phyloP scores from a whole-genome alignment of 2,113 vertebrate genomes.

The Ammodytes marinus region DNA sequence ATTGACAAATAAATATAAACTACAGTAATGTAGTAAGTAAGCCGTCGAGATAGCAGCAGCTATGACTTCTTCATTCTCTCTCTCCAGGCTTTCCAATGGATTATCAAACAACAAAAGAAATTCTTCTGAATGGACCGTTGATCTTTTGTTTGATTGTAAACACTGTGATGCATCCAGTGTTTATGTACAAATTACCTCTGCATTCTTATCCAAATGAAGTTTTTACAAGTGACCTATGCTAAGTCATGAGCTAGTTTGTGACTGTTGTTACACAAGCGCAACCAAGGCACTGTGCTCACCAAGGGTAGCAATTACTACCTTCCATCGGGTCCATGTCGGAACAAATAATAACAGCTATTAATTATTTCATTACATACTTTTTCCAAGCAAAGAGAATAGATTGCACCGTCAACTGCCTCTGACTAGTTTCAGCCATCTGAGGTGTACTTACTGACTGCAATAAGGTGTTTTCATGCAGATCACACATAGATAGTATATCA shows the following conservation, averaged over 20 bases:
- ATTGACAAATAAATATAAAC: not conserved
- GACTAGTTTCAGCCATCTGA: not conserved
- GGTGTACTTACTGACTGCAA: not conserved
- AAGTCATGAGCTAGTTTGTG: not conserved
- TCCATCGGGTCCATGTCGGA: not conserved
- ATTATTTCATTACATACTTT: not conserved
- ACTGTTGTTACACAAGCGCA: not conserved
- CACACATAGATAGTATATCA: too few relatives aligned
- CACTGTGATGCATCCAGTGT: not conserved
- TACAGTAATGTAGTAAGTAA: not conserved
- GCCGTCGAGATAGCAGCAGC: not conserved
- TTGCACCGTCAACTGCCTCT: not conserved
- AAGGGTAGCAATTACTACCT: not conserved
- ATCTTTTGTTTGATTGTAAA: not conserved
- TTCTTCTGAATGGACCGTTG: not conserved
- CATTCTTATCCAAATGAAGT: not conserved
- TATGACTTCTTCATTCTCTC: not conserved
- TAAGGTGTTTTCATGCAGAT: constrained; percentile 11
- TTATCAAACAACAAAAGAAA: not conserved
- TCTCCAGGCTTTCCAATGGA: not conserved
- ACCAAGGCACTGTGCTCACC: not conserved
- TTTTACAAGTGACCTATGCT: not conserved
- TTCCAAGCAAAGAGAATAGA: not conserved
- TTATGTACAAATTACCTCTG: not conserved
- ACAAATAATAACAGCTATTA: not conserved